Conservation (phyloP, 2,888 invertebrate genomes). For the Pterostichus madidus region DNA sequence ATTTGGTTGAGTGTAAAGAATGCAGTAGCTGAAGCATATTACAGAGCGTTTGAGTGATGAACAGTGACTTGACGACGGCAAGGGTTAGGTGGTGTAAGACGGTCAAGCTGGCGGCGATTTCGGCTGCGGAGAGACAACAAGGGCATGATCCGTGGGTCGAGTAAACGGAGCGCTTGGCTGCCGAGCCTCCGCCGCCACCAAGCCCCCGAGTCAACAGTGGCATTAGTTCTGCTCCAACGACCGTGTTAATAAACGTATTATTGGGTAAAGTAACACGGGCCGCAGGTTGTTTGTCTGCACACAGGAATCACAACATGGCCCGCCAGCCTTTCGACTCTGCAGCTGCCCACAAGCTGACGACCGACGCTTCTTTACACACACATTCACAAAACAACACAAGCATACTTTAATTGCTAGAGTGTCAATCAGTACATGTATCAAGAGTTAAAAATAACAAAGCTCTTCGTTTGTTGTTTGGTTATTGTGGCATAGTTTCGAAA, state of each 20-base stretch:
- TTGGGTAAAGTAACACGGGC: slow-evolving; percentile 62
- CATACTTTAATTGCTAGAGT: no score
- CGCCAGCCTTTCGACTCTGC: neutral
- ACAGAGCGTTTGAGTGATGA: slow-evolving; percentile 12
- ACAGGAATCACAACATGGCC: slow-evolving; percentile 47
- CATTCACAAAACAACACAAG: neutral
- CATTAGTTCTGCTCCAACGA: slow-evolving; percentile 65
- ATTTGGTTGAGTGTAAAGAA: no score
- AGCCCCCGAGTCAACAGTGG: slow-evolving; percentile 62
- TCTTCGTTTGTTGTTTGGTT: no score
- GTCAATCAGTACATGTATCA: no score
- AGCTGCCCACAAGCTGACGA: no score
- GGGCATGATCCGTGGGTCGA: slow-evolving; percentile 29
- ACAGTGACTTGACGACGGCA: no score
- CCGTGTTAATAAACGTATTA: slow-evolving; percentile 66
- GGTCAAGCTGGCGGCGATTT: slow-evolving; percentile 34
- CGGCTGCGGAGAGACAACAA: slow-evolving; percentile 51
- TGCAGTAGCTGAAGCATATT: no score
- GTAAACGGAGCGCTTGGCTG: slow-evolving; percentile 50
- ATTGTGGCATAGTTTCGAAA: no score
- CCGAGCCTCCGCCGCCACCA: slow-evolving; percentile 14
- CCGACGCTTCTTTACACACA: neutral
- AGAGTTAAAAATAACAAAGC: no score
- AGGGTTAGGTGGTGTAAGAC: neutral
- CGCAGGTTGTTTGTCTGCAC: slow-evolving; percentile 61